phyloP scores from a whole-genome alignment of 2,113 vertebrate genomes.

The Chaetorhynchus papuensis region DNA sequence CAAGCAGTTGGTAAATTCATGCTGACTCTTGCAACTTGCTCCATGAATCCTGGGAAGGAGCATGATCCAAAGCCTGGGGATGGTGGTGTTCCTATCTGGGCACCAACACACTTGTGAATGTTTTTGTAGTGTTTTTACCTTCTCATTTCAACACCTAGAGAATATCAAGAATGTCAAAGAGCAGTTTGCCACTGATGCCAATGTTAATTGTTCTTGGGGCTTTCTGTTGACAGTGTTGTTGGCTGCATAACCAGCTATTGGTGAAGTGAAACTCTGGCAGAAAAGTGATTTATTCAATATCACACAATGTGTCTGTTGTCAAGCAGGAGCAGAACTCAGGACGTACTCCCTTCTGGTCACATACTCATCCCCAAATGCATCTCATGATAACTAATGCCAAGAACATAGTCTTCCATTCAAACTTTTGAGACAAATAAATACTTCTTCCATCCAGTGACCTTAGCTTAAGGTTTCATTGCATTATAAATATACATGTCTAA shows the following conservation, averaged over 20 bases:
- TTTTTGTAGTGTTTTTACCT: background rate
- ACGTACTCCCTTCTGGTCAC: background rate
- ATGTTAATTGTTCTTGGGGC: background rate
- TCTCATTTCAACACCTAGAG: background rate
- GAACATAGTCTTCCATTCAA: background rate
- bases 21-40: background rate
- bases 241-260: background rate
- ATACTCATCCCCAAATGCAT: background rate
- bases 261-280: background rate
- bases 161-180: background rate
- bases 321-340: background rate
- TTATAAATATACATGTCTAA: background rate
- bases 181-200: background rate
- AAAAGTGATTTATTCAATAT: background rate
- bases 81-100: background rate
- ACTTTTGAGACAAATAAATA: background rate
- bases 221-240: background rate
- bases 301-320: background rate
- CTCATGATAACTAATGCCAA: background rate
- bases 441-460: background rate
- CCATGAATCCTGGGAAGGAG: background rate
- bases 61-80: background rate
- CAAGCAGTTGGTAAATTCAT: background rate
- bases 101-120: background rate
- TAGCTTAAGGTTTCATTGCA: background rate